Percentiles rank a stretch among this genome's conserved stretches.
phyloP scores from a whole-genome alignment of 1,140 invertebrate species.

The Penaeus indicus region DNA sequence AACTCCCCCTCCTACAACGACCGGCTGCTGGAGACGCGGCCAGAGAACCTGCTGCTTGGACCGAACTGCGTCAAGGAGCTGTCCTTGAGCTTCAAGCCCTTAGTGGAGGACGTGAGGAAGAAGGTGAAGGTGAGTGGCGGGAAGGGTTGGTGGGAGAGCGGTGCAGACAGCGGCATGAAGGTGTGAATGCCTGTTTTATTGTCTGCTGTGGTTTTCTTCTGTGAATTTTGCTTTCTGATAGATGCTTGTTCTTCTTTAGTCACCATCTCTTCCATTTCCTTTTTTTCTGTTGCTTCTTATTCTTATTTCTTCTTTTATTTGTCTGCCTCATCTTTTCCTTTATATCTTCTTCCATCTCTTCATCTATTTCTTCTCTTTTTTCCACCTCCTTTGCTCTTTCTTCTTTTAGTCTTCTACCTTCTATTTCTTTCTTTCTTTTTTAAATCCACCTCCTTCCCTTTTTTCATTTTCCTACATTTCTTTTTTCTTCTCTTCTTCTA shows the following conservation, averaged over 20 bases:
- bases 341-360: not conserved
- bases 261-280: too few relatives aligned
- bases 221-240: not conserved
- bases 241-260: too few relatives aligned
- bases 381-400: not conserved
- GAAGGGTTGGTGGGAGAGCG: too few relatives aligned
- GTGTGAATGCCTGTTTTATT: not conserved
- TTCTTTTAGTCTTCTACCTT: not conserved
- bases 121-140: constrained; percentile 42
- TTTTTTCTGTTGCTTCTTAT: too few relatives aligned
- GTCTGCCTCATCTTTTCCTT: too few relatives aligned
- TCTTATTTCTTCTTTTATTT: too few relatives aligned
- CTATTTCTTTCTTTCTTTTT: too few relatives aligned
- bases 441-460: too few relatives aligned
- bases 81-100: constrained; percentile 28
- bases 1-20: constrained; percentile 34
- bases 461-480: too few relatives aligned
- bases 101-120: constrained; percentile 53
- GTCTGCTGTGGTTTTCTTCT: not conserved
- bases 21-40: constrained; percentile 36
- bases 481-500: too few relatives aligned
- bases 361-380: not conserved
- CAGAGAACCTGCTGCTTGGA: constrained; percentile 41
- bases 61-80: constrained; percentile 40
- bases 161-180: too few relatives aligned